These are phyloP conservation scores for Agrochola litura DNA, from an alignment of 2,888 invertebrate species.

Conservation along the genomic window DNA sequence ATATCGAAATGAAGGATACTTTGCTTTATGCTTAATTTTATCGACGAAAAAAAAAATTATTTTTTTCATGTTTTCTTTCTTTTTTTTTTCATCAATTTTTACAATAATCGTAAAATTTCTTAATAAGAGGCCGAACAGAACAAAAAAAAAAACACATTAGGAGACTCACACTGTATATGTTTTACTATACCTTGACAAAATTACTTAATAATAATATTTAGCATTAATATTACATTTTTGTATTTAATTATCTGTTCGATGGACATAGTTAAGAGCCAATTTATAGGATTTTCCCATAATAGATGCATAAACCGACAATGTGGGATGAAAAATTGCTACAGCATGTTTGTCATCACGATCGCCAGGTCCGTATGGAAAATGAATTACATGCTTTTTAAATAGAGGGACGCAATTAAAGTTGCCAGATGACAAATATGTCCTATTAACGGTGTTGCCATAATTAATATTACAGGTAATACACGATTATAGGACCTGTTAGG, in stretches of 20 bases:
- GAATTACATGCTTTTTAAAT: constrained; percentile 13
- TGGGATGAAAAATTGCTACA: background rate
- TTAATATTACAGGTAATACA: constrained; percentile 1
- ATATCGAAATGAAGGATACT: no score
- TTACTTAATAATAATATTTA: no score
- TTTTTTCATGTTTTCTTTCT: no score
- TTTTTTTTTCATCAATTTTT: no score
- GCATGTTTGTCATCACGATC: background rate
- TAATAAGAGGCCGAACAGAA: no score
- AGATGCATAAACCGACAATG: background rate
- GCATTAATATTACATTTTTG: no score
- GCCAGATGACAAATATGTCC: constrained; percentile 17
- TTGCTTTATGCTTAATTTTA: no score
- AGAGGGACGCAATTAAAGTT: constrained; percentile 38
- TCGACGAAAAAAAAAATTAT: no score
- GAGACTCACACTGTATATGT: no score
- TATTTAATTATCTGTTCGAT: background rate
- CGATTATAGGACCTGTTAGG: background rate
- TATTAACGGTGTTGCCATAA: constrained; percentile 29
- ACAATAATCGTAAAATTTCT: no score
- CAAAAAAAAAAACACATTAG: no score
- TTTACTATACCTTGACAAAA: no score
- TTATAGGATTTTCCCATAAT: background rate
- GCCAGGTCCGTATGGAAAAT: constrained; percentile 1
- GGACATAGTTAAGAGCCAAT: background rate